These are phyloP conservation scores for Eupithecia subfuscata DNA, from an alignment of 2,888 invertebrate species.

Conservation along the genomic window DNA sequence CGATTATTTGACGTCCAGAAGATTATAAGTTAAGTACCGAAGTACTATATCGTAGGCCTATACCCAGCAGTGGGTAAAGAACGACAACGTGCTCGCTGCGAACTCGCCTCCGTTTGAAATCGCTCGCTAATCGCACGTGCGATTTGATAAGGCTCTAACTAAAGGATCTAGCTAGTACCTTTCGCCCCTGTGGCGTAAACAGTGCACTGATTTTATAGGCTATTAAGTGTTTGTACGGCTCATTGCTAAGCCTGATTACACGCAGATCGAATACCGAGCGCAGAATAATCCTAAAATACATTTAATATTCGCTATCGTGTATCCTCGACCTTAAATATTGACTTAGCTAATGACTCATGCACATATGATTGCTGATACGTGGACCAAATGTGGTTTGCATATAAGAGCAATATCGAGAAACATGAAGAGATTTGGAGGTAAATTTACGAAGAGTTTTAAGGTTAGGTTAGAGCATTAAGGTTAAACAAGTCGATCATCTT, in stretches of 20 bases:
- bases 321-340: constrained; percentile 43
- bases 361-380: constrained; percentile 25
- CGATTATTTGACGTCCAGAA: too few relatives aligned
- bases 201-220: constrained; percentile 57
- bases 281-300: constrained; percentile 56
- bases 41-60: too few relatives aligned
- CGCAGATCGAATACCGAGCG: constrained; percentile 42
- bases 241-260: constrained; percentile 23
- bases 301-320: constrained; percentile 42
- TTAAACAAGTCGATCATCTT: too few relatives aligned
- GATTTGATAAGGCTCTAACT: too few relatives aligned
- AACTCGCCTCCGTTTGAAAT: too few relatives aligned
- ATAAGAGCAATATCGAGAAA: not conserved
- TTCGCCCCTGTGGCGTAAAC: constrained; percentile 14
- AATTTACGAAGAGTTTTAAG: not conserved
- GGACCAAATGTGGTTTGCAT: constrained; percentile 1
- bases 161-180: not conserved
- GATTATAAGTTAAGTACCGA: too few relatives aligned
- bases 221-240: constrained; percentile 57
- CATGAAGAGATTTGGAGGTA: not conserved
- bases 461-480: too few relatives aligned
- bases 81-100: too few relatives aligned
- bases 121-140: too few relatives aligned
- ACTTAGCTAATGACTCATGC: constrained; percentile 39
- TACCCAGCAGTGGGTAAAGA: too few relatives aligned